Conservation (phyloP, 35 echinoderm and acorn worm species). For the Ophioderma brevispina region DNA sequence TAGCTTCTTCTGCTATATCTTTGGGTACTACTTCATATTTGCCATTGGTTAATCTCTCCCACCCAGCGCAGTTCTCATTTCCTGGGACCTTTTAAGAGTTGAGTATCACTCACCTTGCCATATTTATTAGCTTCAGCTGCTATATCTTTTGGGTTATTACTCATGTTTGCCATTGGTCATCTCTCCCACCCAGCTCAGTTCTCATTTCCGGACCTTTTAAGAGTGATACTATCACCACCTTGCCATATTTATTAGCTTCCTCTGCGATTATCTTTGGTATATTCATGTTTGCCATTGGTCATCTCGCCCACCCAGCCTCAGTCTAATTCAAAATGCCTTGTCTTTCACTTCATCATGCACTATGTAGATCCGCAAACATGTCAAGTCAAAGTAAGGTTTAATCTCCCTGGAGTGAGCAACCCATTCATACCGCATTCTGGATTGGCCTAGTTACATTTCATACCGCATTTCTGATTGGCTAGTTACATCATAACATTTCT, state of each 20-base stretch:
- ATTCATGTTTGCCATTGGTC: slow-evolving; percentile 88
- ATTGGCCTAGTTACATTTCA: too few relatives aligned
- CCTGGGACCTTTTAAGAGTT: too few relatives aligned
- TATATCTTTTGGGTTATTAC: slow-evolving; percentile 86
- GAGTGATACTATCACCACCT: too few relatives aligned
- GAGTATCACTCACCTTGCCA: slow-evolving; percentile 97
- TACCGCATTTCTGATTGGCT: too few relatives aligned
- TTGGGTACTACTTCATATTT: too few relatives aligned
- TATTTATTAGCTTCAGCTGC: slow-evolving; percentile 87
- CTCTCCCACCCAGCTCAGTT: slow-evolving; percentile 98
- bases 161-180: slow-evolving; percentile 90
- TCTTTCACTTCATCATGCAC: slow-evolving; percentile 99
- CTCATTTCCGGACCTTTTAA: too few relatives aligned
- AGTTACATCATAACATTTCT: too few relatives aligned
- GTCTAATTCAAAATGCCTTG: slow-evolving; percentile 95
- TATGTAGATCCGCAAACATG: slow-evolving; percentile 70
- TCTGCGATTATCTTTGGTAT: slow-evolving; percentile 80
- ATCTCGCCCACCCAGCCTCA: slow-evolving; percentile 95
- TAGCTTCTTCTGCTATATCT: too few relatives aligned
- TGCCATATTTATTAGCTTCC: slow-evolving; percentile 92
- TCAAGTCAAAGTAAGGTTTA: background rate
- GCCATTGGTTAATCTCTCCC: too few relatives aligned
- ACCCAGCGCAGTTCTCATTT: too few relatives aligned
- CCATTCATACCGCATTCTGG: too few relatives aligned
- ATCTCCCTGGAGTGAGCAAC: too few relatives aligned